Evolutionary conservation across 2,113 vertebrate genomes (phyloP).

Genomic region (Hypocryptadius cinnamomeus): DNA sequence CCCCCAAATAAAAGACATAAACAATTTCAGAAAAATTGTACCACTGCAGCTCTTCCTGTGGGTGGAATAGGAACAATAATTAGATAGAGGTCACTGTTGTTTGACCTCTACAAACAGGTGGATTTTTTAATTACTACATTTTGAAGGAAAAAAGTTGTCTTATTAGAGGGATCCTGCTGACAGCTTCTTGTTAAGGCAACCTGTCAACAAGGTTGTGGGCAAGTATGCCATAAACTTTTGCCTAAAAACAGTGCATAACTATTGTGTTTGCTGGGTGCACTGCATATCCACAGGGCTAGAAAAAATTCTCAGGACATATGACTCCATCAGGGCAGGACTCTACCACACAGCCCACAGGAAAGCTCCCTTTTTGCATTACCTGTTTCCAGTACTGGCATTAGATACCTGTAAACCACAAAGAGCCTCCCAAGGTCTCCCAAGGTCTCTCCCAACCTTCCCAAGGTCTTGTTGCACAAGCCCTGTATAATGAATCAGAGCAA

Average conservation of each 20-base stretch:
- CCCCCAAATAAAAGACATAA: neutral
- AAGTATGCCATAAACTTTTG: neutral
- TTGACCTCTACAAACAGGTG: neutral
- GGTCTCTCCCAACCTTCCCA: neutral
- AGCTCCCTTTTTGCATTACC: neutral
- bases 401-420: neutral
- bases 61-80: neutral
- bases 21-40: neutral
- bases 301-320: neutral
- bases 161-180: neutral
- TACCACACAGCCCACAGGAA: neutral
- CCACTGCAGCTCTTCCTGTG: neutral
- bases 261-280: neutral
- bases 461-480: neutral
- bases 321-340: neutral
- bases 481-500: neutral
- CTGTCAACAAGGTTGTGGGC: neutral
- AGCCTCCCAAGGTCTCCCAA: neutral
- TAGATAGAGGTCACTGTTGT: neutral
- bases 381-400: neutral
- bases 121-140: neutral
- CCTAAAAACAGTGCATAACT: neutral
- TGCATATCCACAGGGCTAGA: neutral
- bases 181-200: neutral
- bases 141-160: neutral